Conservation (phyloP, 2,113 vertebrate genomes). For the Festucalex cinctus region DNA sequence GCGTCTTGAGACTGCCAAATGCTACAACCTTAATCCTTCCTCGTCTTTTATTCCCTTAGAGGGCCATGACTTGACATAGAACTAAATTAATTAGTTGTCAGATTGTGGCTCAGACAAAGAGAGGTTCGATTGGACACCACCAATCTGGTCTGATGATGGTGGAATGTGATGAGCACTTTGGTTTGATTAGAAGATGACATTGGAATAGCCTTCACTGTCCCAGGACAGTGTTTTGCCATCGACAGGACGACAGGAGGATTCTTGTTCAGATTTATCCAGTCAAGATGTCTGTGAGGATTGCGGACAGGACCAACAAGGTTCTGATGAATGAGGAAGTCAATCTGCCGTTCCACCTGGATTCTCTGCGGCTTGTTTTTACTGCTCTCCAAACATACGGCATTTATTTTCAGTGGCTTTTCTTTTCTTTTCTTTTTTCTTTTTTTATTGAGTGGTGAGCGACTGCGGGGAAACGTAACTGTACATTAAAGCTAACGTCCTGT, state of each 20-base stretch:
- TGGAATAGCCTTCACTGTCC: conserved; percentile 5
- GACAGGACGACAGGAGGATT: conserved; percentile 26
- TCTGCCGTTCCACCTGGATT: conserved; percentile 20
- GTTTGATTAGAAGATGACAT: conserved; percentile 16
- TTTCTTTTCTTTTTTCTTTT: conserved; percentile 10
- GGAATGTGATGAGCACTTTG: conserved; percentile 2
- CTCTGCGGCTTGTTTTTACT: conserved; percentile 30
- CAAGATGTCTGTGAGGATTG: conserved; percentile 9
- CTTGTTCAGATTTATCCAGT: conserved; percentile 31
- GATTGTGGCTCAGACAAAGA: conserved; percentile 20
- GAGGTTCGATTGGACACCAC: conserved; percentile 26
- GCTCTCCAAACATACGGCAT: conserved; percentile 11
- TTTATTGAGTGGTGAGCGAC: conserved; percentile 1
- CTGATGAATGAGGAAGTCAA: conserved; percentile 28
- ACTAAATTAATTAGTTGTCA: conserved; percentile 33
- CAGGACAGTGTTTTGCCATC: conserved; percentile 4
- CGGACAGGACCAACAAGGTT: neutral
- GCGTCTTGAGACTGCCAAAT: conserved; percentile 8
- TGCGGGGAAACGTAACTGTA: conserved; percentile 11
- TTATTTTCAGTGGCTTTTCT: conserved; percentile 14
- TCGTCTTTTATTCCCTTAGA: conserved; percentile 21
- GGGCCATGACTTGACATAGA: conserved; percentile 32
- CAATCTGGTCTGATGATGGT: neutral
- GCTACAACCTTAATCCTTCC: conserved; percentile 13
- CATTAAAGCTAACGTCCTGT: neutral